These are phyloP conservation scores for Premnoplex brunnescens DNA, from an alignment of 2,797 vertebrate genomes.

Conservation along the genomic window DNA sequence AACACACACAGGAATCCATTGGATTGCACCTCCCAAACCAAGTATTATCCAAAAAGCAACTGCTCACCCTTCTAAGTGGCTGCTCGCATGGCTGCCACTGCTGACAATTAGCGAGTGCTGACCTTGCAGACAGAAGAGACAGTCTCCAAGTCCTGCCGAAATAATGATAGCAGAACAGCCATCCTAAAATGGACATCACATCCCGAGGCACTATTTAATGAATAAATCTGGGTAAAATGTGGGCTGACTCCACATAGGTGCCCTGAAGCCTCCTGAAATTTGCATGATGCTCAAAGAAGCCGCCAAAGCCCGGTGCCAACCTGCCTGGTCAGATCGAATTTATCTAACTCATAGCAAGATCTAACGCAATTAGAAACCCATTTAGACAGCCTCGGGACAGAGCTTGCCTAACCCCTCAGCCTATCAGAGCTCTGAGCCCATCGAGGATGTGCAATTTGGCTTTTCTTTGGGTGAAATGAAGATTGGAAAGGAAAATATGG, in stretches of 20 bases:
- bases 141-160: slow-evolving; percentile 30
- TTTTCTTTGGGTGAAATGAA: slow-evolving; percentile 49
- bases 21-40: neutral
- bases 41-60: neutral
- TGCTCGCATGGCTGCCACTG: neutral
- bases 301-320: slow-evolving; percentile 51
- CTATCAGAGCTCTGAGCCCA: slow-evolving; percentile 42
- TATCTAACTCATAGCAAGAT: slow-evolving; percentile 56
- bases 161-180: slow-evolving; percentile 43
- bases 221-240: slow-evolving; percentile 51
- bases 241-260: slow-evolving; percentile 50
- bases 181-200: slow-evolving; percentile 48
- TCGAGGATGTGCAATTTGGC: slow-evolving; percentile 34
- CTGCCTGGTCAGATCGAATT: slow-evolving; percentile 63
- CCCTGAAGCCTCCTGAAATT: slow-evolving; percentile 59
- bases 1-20: rapidly evolving
- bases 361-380: slow-evolving; percentile 60
- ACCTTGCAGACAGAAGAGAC: slow-evolving; percentile 44
- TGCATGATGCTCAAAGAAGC: slow-evolving; percentile 60
- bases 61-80: neutral
- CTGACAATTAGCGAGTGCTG: slow-evolving; percentile 23
- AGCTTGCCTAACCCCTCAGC: slow-evolving; percentile 36
- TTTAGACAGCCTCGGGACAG: slow-evolving; percentile 55
- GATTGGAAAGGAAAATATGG: slow-evolving; percentile 13
- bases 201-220: slow-evolving; percentile 52